These are phyloP conservation scores for Genyomyrus donnyi DNA, from an alignment of 2,113 vertebrate genomes.

Conservation along the genomic window DNA sequence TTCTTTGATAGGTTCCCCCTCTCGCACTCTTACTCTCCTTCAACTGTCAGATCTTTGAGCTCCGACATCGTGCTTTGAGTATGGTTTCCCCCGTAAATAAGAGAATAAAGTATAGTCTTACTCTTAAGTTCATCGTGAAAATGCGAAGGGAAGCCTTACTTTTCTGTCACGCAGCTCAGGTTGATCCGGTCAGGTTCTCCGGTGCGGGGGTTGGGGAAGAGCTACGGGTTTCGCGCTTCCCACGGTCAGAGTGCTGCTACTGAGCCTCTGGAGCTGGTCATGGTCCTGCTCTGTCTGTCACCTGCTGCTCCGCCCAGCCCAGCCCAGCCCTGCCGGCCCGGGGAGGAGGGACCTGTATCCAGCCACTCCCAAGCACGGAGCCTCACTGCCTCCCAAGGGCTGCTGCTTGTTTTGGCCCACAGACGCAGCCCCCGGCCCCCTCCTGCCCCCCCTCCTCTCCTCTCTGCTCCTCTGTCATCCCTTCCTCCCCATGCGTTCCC, in stretches of 20 bases:
- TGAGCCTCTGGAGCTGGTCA: neutral
- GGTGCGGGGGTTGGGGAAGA: neutral
- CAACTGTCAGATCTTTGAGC: neutral
- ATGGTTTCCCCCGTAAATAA: neutral
- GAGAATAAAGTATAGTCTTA: neutral
- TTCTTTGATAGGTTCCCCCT: neutral
- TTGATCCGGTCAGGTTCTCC: neutral
- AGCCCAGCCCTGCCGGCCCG: neutral
- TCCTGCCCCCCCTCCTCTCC: neutral
- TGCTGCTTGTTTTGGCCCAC: neutral
- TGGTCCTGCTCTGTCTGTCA: neutral
- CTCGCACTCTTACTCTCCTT: neutral
- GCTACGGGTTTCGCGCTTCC: neutral
- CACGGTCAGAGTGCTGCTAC: neutral
- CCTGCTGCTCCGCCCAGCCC: slow-evolving; percentile 19
- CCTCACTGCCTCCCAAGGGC: neutral
- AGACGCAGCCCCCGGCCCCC: neutral
- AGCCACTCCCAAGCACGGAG: neutral
- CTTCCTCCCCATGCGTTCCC: neutral
- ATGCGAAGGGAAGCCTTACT: slow-evolving; percentile 6
- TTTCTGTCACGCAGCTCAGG: neutral
- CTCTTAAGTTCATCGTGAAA: neutral
- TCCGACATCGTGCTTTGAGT: neutral
- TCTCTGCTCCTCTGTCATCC: neutral
- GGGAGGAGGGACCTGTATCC: neutral